Percentiles rank a stretch among this genome's conserved stretches.
These are phyloP conservation scores for Leptinotarsa tumamoca DNA, from an alignment of 2,888 invertebrate genomes.

Conservation along the genomic window DNA sequence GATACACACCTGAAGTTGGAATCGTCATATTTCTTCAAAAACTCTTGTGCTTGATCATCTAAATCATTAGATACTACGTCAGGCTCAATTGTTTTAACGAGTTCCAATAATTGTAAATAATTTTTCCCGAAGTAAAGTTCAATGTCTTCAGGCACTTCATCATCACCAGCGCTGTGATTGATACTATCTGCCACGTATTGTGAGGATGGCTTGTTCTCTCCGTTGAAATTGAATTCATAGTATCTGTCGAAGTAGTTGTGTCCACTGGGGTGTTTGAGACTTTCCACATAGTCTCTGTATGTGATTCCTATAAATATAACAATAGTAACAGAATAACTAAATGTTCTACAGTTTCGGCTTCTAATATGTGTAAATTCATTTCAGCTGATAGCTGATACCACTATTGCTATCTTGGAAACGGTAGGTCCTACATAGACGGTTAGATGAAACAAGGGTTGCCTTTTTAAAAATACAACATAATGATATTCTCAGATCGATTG, in stretches of 20 bases:
- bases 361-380: too few species aligned
- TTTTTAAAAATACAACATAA: too few species aligned
- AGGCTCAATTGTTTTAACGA: conserved; percentile 53
- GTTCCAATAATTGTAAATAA: conserved; percentile 63
- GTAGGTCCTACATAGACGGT: too few species aligned
- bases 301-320: conserved; percentile 30
- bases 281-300: conserved; percentile 53
- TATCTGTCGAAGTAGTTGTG: conserved; percentile 52
- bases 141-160: conserved; percentile 36
- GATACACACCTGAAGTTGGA: conserved; percentile 52
- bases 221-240: conserved; percentile 20
- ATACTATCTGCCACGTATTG: not conserved
- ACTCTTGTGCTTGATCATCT: conserved; percentile 56
- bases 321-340: too few species aligned
- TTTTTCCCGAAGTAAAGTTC: conserved; percentile 58
- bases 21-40: conserved; percentile 61
- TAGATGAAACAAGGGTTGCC: too few species aligned
- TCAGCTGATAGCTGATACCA: too few species aligned
- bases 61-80: conserved; percentile 48
- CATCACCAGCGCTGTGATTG: not conserved
- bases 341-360: too few species aligned
- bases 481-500: too few species aligned
- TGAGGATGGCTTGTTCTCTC: not conserved
- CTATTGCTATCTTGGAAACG: too few species aligned
- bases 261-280: conserved; percentile 48